These are phyloP conservation scores for Salarias fasciatus DNA, from an alignment of 2,797 vertebrate genomes.

Conservation along the genomic window DNA sequence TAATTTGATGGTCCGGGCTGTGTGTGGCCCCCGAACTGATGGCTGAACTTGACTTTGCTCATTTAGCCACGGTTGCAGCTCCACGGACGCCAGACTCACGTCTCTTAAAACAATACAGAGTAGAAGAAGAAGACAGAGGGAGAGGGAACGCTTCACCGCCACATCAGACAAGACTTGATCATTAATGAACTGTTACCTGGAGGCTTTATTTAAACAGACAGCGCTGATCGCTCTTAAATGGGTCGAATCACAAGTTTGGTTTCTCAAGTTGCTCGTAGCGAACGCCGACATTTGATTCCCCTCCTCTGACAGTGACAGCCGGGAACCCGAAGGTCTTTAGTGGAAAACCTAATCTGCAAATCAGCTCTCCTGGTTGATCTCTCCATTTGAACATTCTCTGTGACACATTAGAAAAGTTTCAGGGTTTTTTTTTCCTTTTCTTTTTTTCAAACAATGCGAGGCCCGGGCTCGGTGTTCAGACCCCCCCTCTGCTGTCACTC, in stretches of 20 bases:
- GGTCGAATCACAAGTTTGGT: slow-evolving; percentile 11
- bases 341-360: slow-evolving; percentile 30
- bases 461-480: slow-evolving; percentile 25
- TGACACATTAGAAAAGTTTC: slow-evolving; percentile 66
- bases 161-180: slow-evolving; percentile 14
- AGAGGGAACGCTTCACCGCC: not conserved
- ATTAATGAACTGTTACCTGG: too few species aligned
- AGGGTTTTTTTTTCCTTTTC: slow-evolving; percentile 31
- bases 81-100: not conserved
- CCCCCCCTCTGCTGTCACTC: slow-evolving; percentile 66
- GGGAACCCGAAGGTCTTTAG: slow-evolving; percentile 25
- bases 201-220: slow-evolving; percentile 28
- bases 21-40: too few species aligned
- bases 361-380: slow-evolving; percentile 41
- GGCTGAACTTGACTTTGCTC: too few species aligned
- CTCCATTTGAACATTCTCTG: slow-evolving; percentile 38
- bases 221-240: slow-evolving; percentile 32
- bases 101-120: slow-evolving; percentile 2
- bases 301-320: slow-evolving; percentile 33
- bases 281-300: slow-evolving; percentile 18
- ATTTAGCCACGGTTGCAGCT: too few species aligned
- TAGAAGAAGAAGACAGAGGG: not conserved
- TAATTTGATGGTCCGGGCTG: too few species aligned
- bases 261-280: slow-evolving; percentile 2
- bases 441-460: slow-evolving; percentile 31